A percentile compares a stretch with the other conserved stretches of the same genome.
These are phyloP conservation scores for Eumeta japonica DNA, from an alignment of 1,140 invertebrate genomes.

Conservation along the genomic window DNA sequence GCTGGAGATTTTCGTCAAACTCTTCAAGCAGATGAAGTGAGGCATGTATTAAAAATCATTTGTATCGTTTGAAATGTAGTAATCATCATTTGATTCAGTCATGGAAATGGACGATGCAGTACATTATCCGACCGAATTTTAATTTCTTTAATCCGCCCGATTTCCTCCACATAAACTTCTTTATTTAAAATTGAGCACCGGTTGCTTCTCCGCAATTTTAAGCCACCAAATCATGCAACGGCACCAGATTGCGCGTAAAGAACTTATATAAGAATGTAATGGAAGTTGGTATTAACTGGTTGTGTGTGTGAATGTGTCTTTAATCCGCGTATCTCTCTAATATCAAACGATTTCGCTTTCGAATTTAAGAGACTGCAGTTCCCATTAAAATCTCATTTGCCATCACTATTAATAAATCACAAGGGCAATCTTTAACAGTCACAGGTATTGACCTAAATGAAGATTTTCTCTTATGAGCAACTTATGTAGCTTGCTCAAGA, in stretches of 20 bases:
- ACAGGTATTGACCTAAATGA: constrained; percentile 19
- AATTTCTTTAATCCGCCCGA: constrained; percentile 22
- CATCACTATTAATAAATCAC: constrained; percentile 58
- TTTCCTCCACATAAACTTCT: constrained; percentile 34
- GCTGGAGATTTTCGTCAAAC: too few relatives aligned
- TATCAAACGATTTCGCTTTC: constrained; percentile 21
- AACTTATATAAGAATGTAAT: constrained; percentile 27
- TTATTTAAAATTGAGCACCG: constrained; percentile 24
- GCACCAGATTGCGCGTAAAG: constrained; percentile 39
- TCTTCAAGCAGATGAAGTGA: too few relatives aligned
- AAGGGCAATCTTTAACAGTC: constrained; percentile 45
- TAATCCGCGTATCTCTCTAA: too few relatives aligned
- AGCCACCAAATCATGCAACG: constrained; percentile 43
- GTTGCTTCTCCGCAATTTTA: constrained; percentile 33
- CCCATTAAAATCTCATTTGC: constrained; percentile 52
- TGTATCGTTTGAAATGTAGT: constrained; percentile 17
- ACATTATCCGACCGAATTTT: constrained; percentile 22
- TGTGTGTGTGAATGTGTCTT: constrained; percentile 22
- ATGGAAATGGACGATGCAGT: constrained; percentile 20
- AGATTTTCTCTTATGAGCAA: constrained; percentile 18
- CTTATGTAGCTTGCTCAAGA: constrained; percentile 25
- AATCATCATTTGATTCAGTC: constrained; percentile 24
- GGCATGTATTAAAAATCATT: constrained; percentile 33
- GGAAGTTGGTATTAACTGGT: constrained; percentile 17
- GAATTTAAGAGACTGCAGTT: constrained; percentile 44